Base-by-base conservation (phyloP, 2,888 invertebrate species). In the Eupithecia tripunctaria region DNA sequence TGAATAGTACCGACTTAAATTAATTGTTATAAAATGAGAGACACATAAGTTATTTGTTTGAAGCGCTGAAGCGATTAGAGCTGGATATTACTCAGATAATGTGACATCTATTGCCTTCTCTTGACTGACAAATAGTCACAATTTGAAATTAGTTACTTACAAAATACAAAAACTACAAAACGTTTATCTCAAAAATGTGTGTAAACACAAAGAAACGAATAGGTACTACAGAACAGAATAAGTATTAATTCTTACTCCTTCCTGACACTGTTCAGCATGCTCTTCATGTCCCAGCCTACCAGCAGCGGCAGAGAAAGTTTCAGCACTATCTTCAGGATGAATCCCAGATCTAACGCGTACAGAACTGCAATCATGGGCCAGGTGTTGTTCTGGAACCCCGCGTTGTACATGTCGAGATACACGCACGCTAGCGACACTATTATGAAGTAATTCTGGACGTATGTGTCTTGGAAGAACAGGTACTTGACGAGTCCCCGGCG, bases 401-500 rank as follows among this genome's bases (percentile, higher is more conserved):
- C 90, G 63, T 92, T 93, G 72, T 90, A 92, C 1, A 89, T 76
- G 72, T 92, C 91, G 0, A 80, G 74, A 70, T 86, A 89, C 4
- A 92, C 80, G 73, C 89, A 88, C 0, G 80, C 66, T n/a, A 91
- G 62, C 6, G 87, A 88, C 3, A 91, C 77, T 4, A 84, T 32
- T 65, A 90, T 88, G 25, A 91, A 73, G 72, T 88, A 92, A 27
- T 85, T 75, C 67, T 88, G 86, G 2, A 89, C 56, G 15, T 80
- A 25, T 4, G 80, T 82, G 66, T 86, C 86, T n/a, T 84, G 82
- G 71, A 81, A 79, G 74, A 83, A 85, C 21, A 89, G 78, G 56
- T 83, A 76, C 47, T 82, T 84, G 63, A 86, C 67, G 27, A 84
- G 47, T 1, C 79, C 77, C 8, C 67, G 78, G n/a, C 80, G 80